Percentiles rank a stretch among this genome's conserved stretches.
Conservation (phyloP, 2,113 vertebrate species). For the Chionodraco myersi region DNA sequence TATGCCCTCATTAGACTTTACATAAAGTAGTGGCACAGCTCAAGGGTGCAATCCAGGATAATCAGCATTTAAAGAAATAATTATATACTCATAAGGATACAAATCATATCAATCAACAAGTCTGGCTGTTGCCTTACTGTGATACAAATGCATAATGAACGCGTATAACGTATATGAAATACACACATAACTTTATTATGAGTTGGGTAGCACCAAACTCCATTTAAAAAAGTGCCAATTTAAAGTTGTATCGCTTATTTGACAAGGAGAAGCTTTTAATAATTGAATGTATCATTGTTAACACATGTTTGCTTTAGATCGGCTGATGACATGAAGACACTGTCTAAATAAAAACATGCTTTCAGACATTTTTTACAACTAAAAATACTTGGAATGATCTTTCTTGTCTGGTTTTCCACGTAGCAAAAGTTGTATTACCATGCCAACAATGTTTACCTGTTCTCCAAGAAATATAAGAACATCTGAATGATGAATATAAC, state of each 20-base stretch:
- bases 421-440: no score
- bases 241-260: not conserved
- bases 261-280: fast-evolving
- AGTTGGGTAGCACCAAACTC: not conserved
- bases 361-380: no score
- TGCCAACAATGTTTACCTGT: no score
- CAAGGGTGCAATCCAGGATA: no score
- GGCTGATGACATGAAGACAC: not conserved
- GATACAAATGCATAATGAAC: not conserved
- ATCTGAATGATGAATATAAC: not conserved
- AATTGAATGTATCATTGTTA: not conserved
- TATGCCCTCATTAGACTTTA: not conserved
- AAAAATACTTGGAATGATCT: not conserved
- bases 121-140: no score
- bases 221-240: not conserved
- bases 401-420: not conserved
- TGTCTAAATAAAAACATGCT: not conserved
- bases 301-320: not conserved
- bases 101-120: no score
- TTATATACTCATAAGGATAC: no score
- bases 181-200: not conserved
- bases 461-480: no score
- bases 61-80: no score
- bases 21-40: no score
- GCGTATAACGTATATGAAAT: not conserved